phyloP scores from a whole-genome alignment of 2,797 vertebrate genomes.

The Enteromius mattozi region DNA sequence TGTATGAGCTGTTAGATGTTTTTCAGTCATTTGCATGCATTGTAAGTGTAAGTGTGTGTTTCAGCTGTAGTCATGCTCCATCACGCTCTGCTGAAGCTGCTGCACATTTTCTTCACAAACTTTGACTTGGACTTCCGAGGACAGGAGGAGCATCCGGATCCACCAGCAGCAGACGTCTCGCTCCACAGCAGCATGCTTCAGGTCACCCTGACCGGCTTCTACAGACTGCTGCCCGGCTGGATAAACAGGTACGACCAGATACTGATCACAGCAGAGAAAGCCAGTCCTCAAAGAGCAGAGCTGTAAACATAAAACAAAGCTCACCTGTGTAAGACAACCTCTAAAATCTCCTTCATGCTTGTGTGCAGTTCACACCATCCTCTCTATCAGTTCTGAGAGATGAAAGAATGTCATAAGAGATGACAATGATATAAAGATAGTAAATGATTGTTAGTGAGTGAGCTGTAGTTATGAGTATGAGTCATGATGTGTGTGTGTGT shows the following conservation, averaged over 20 bases:
- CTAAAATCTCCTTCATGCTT: background rate
- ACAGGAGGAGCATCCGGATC: constrained; percentile 16
- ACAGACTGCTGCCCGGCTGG: constrained; percentile 71
- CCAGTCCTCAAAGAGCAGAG: background rate
- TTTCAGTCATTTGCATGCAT: constrained; percentile 70
- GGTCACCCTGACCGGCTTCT: constrained; percentile 70
- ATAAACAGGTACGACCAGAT: constrained; percentile 62
- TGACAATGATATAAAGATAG: background rate
- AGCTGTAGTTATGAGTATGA: background rate
- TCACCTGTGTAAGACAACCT: background rate
- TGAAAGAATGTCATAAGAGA: background rate
- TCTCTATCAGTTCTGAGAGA: background rate
- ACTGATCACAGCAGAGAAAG: background rate
- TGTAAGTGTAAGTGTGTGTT: constrained; percentile 56
- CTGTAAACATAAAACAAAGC: background rate
- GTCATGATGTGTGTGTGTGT: background rate
- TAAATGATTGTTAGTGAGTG: background rate
- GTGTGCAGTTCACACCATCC: background rate
- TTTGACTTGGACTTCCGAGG: constrained; percentile 73
- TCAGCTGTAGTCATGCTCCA: constrained; percentile 70
- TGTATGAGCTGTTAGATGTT: background rate
- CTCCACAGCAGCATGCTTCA: constrained; percentile 68
- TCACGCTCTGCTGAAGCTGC: constrained; percentile 67
- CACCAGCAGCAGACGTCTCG: constrained; percentile 49
- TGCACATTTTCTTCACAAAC: constrained; percentile 76